phyloP scores from a whole-genome alignment of 2,888 invertebrate species.

The Drosophila seclusa region DNA sequence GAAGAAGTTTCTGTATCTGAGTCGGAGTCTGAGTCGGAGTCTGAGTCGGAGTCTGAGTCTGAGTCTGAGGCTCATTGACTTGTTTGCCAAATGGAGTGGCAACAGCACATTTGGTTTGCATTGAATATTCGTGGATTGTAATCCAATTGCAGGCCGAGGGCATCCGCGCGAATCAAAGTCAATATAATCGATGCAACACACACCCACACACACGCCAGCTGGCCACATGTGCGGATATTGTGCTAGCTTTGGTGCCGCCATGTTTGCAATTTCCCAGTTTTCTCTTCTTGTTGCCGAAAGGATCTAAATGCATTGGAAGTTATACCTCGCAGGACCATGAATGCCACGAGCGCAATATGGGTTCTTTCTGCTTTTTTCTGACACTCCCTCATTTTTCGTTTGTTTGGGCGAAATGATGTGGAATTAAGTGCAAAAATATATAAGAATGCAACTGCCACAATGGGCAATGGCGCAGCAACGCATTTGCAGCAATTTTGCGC shows the following conservation, averaged over 20 bases:
- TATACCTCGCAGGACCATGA: slow-evolving; percentile 27
- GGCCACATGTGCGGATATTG: slow-evolving; percentile 20
- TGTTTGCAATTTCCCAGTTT: slow-evolving; percentile 39
- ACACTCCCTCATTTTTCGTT: background rate
- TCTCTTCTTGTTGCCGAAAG: slow-evolving; percentile 15
- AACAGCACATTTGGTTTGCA: slow-evolving; percentile 21
- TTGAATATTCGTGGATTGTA: slow-evolving; percentile 28
- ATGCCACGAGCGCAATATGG: background rate
- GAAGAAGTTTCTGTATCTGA: background rate
- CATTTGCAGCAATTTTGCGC: slow-evolving; percentile 23
- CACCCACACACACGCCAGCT: slow-evolving; percentile 9
- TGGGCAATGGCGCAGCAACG: slow-evolving; percentile 3
- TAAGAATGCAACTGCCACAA: slow-evolving; percentile 36
- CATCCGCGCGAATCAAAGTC: slow-evolving; percentile 37
- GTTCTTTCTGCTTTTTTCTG: background rate
- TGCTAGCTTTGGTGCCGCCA: slow-evolving; percentile 16
- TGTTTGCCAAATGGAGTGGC: slow-evolving; percentile 40
- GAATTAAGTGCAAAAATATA: slow-evolving; percentile 50
- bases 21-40: background rate
- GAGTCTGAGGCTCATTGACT: slow-evolving; percentile 1
- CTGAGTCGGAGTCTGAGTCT: background rate
- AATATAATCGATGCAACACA: slow-evolving; percentile 20
- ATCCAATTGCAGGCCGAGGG: slow-evolving; percentile 49
- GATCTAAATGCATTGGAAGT: slow-evolving; percentile 53
- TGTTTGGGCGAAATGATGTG: slow-evolving; percentile 45